Conservation (phyloP, 2,113 vertebrate species). For the Chionomys nivalis region DNA sequence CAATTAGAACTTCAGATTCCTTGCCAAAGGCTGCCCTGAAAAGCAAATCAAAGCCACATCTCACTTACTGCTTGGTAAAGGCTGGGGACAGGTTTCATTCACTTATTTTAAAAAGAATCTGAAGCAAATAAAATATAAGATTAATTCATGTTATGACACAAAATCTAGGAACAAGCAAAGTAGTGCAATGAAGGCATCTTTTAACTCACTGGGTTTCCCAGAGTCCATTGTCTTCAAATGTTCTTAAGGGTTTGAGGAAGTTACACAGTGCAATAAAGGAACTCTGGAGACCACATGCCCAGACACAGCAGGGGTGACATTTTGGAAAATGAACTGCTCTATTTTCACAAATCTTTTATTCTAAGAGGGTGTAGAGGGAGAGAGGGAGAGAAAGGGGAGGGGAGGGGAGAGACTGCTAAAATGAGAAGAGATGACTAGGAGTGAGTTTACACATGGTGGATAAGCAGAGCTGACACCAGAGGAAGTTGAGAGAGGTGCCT, state of each 20-base stretch:
- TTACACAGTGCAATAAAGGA: not conserved
- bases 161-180: not conserved
- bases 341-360: not conserved
- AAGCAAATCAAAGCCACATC: slow-evolving; percentile 56
- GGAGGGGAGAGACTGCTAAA: not conserved
- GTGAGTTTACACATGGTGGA: not conserved
- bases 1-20: slow-evolving; percentile 97
- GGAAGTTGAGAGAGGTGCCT: not conserved
- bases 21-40: slow-evolving; percentile 96
- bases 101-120: not conserved
- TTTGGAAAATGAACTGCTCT: not conserved
- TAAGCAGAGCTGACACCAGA: not conserved
- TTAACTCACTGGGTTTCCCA: not conserved
- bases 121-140: not conserved
- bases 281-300: not conserved
- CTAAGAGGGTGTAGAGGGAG: not conserved
- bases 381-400: not conserved
- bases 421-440: not conserved
- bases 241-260: not conserved
- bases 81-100: not conserved
- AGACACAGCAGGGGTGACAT: not conserved
- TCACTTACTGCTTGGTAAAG: not conserved
- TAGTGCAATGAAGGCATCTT: not conserved
- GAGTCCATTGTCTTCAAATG: not conserved
- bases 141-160: not conserved